These are phyloP conservation scores for Mythimna vitellina DNA, from an alignment of 2,888 invertebrate species.

Conservation along the genomic window DNA sequence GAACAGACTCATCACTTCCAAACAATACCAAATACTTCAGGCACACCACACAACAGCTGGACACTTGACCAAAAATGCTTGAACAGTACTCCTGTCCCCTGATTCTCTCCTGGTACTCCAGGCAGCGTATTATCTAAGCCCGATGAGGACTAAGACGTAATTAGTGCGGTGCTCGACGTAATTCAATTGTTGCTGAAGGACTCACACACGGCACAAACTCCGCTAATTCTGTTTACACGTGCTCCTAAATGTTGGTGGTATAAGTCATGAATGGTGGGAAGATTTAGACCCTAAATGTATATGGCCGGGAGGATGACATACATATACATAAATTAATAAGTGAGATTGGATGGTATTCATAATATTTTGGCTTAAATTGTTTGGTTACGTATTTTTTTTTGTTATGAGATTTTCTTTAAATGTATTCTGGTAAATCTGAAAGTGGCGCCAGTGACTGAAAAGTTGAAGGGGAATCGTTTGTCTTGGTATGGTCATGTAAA, in stretches of 20 bases:
- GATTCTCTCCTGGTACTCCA: conserved; percentile 18
- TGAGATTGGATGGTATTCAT: conserved; percentile 65
- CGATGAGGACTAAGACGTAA: conserved; percentile 60
- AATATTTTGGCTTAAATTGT: conserved; percentile 58
- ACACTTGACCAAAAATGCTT: conserved; percentile 54
- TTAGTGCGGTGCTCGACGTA: conserved; percentile 61
- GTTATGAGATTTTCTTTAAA: conserved; percentile 33
- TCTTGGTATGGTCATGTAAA: too few relatives aligned
- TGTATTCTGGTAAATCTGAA: not conserved
- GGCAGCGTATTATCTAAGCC: conserved; percentile 50
- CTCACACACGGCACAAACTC: conserved; percentile 65
- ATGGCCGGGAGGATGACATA: too few relatives aligned
- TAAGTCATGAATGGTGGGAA: conserved; percentile 13
- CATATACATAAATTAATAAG: conserved; percentile 11
- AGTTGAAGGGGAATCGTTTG: too few relatives aligned
- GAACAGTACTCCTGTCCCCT: conserved; percentile 16
- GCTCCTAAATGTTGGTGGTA: conserved; percentile 45
- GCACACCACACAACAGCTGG: conserved; percentile 8
- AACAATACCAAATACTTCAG: not conserved
- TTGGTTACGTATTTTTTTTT: conserved; percentile 54
- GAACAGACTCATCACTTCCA: not conserved
- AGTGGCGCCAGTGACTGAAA: too few relatives aligned
- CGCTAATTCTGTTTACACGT: conserved; percentile 68
- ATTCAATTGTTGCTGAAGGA: conserved; percentile 66
- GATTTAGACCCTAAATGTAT: too few relatives aligned